These are phyloP conservation scores for Megathymus violae DNA, from an alignment of 1,140 invertebrate species.

Conservation along the genomic window DNA sequence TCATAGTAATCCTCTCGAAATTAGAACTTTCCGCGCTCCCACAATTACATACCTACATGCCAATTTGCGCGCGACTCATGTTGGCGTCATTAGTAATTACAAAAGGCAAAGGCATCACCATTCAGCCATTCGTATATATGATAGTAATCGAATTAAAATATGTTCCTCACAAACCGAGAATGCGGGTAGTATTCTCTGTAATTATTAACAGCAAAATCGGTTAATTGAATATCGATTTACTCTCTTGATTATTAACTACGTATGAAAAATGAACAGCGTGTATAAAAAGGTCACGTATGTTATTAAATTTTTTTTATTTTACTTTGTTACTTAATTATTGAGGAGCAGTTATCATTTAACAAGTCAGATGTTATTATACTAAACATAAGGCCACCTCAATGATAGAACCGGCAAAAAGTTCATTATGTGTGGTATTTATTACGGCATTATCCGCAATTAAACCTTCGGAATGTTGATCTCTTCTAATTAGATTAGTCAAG, in stretches of 20 bases:
- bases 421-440: constrained; percentile 17
- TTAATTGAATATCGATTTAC: constrained; percentile 21
- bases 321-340: constrained; percentile 9
- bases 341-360: constrained; percentile 1
- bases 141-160: constrained; percentile 20
- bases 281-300: not conserved
- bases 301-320: not conserved
- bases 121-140: constrained; percentile 28
- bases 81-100: constrained; percentile 30
- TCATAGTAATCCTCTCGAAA: constrained; percentile 61
- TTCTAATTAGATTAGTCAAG: constrained; percentile 21
- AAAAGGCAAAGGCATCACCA: constrained; percentile 26
- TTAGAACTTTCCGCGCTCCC: constrained; percentile 56
- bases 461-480: constrained; percentile 13
- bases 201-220: constrained; percentile 12
- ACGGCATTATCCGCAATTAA: constrained; percentile 21
- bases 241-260: not conserved
- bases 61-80: constrained; percentile 41
- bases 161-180: constrained; percentile 10
- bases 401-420: constrained; percentile 22
- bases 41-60: constrained; percentile 38
- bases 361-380: constrained; percentile 21
- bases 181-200: no score
- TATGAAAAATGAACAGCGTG: not conserved
- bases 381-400: constrained; percentile 11